A percentile compares a stretch with the other conserved stretches of the same genome.
Evolutionary conservation across 2,888 invertebrate species (phyloP).

Genomic region (Scotopteryx bipunctaria): DNA sequence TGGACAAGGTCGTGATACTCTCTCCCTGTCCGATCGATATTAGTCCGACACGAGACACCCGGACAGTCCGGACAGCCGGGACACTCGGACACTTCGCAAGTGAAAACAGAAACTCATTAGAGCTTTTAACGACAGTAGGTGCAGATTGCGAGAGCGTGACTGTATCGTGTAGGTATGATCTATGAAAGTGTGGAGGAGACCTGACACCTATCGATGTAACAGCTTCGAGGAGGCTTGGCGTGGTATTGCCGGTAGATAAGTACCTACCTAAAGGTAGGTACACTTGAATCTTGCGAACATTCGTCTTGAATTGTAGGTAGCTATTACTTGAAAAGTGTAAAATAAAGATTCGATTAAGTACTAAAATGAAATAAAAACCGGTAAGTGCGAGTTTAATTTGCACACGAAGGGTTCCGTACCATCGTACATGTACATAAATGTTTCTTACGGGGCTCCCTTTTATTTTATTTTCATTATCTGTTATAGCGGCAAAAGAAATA

Average conservation of each 20-base stretch:
- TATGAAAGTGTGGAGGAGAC: constrained; percentile 42
- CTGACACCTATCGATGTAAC: constrained; percentile 17
- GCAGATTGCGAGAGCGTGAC: constrained; percentile 51
- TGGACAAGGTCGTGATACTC: constrained; percentile 52
- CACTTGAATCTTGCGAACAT: background rate
- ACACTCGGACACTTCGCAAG: constrained; percentile 51
- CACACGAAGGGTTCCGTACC: too few relatives aligned
- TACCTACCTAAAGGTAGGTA: too few relatives aligned
- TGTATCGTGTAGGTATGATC: constrained; percentile 55
- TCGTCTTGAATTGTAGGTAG: too few relatives aligned
- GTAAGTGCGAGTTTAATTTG: too few relatives aligned
- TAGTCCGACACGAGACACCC: constrained; percentile 53
- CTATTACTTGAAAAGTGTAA: too few relatives aligned
- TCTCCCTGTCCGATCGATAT: constrained; percentile 68
- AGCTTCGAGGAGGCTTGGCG: constrained; percentile 14
- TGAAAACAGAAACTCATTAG: constrained; percentile 70
- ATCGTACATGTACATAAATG: too few relatives aligned
- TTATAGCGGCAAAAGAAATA: too few relatives aligned
- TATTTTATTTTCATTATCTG: too few relatives aligned
- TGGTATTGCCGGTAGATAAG: too few relatives aligned
- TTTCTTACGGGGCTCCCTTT: too few relatives aligned
- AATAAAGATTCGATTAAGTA: too few relatives aligned
- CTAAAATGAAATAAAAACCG: too few relatives aligned
- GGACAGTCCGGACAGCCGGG: constrained; percentile 46
- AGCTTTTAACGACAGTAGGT: constrained; percentile 57